Percentiles rank a stretch among this genome's conserved stretches.
Conservation (phyloP, 2,888 invertebrate species). For the Hybos culiciformis region DNA sequence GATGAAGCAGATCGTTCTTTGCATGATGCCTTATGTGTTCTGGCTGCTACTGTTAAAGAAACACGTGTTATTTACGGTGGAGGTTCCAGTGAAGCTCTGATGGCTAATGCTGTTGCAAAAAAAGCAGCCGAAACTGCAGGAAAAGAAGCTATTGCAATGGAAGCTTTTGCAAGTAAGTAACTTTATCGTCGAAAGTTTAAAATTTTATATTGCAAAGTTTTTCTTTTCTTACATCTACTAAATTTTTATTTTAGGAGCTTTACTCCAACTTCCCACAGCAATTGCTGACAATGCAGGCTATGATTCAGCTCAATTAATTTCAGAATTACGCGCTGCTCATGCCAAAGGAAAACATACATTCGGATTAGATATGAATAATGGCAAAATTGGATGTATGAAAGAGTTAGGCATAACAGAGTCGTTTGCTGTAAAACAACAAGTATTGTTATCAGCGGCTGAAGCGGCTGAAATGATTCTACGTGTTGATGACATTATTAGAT, state of each 20-base stretch:
- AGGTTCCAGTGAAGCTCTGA: conserved; percentile 90
- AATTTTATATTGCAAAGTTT: not conserved
- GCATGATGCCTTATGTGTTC: conserved; percentile 95
- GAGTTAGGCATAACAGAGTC: conserved; percentile 90
- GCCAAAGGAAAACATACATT: conserved; percentile 59
- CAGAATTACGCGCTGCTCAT: conserved; percentile 84
- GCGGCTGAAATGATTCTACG: conserved; percentile 98
- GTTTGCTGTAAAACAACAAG: conserved; percentile 91
- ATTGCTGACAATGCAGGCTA: conserved; percentile 99
- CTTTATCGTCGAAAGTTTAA: not conserved
- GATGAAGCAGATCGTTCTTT: conserved; percentile 97
- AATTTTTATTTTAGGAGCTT: conserved; percentile 40
- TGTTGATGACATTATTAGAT: conserved; percentile 91
- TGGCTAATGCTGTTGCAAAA: conserved; percentile 83
- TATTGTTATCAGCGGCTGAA: conserved; percentile 85
- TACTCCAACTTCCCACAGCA: conserved; percentile 80
- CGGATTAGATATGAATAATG: conserved; percentile 74
- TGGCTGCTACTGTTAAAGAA: conserved; percentile 89
- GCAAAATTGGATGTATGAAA: conserved; percentile 80
- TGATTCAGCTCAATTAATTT: conserved; percentile 88
- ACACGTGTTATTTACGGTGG: conserved; percentile 85
- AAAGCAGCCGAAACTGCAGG: conserved; percentile 81
- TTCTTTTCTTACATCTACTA: not conserved
- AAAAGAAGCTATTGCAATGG: conserved; percentile 95
- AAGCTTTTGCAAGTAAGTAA: conserved; percentile 70